phyloP scores from a whole-genome alignment of 2,113 vertebrate species.

The Zosterops borbonicus region DNA sequence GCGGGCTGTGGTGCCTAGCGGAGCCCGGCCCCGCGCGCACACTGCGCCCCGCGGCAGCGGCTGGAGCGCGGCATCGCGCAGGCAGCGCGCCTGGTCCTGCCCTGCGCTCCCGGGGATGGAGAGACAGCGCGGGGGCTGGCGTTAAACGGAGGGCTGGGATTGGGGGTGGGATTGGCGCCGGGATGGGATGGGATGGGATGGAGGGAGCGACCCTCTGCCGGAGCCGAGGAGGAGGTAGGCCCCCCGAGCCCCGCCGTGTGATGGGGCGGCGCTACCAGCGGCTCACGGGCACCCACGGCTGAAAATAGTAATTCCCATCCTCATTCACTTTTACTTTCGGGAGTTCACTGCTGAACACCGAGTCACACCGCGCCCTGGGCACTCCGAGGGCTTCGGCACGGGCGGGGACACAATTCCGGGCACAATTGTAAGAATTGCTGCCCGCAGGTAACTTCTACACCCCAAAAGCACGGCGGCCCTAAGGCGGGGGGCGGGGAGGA shows the following conservation, averaged over 20 bases:
- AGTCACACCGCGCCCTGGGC: background rate
- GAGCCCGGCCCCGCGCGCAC: background rate
- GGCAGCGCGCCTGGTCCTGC: background rate
- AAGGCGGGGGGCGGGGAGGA: accelerated
- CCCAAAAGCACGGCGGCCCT: accelerated
- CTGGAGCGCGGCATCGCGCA: background rate
- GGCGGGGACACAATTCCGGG: background rate
- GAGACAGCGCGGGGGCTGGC: background rate
- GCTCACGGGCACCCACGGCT: background rate
- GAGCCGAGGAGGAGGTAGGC: background rate
- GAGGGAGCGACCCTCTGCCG: background rate
- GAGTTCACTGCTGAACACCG: background rate
- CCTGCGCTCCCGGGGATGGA: background rate
- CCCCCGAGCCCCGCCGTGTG: background rate
- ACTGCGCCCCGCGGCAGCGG: background rate
- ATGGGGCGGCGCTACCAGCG: background rate
- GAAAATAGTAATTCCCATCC: background rate
- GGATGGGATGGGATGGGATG: background rate
- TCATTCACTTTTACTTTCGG: conserved; percentile 7
- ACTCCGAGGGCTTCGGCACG: background rate
- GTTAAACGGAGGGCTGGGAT: background rate
- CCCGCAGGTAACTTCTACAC: background rate
- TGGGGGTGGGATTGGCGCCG: conserved; percentile 1
- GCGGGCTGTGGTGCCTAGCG: background rate
- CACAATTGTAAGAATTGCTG: background rate